Evolutionary conservation across 2,888 invertebrate species (phyloP).

Genomic region (Mycalesis mineus): DNA sequence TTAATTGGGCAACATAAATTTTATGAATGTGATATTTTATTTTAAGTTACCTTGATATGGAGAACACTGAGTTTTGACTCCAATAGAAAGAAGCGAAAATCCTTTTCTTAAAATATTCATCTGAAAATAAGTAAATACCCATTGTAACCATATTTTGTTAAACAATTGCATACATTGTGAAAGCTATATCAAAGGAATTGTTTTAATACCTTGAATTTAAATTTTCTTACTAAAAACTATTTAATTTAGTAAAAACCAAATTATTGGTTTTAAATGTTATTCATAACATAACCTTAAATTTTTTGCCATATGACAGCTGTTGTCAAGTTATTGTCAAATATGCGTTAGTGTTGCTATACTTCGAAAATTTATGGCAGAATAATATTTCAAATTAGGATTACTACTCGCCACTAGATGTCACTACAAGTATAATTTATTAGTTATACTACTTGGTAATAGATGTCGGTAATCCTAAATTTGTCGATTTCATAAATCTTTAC

Average conservation of each 20-base stretch:
- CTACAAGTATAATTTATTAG: not conserved
- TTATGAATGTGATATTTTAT: too few species aligned
- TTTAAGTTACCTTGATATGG: constrained; percentile 53
- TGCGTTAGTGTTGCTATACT: not conserved
- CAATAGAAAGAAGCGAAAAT: constrained; percentile 53
- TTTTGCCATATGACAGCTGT: not conserved
- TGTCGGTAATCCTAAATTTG: not conserved
- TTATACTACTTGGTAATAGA: constrained; percentile 11
- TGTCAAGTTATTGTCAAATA: not conserved
- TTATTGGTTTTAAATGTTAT: not conserved
- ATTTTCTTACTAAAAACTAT: not conserved
- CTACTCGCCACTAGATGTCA: not conserved
- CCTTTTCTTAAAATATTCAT: constrained; percentile 67
- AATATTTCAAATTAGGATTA: too few species aligned
- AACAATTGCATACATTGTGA: not conserved
- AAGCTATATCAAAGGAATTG: too few species aligned
- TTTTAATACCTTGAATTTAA: too few species aligned
- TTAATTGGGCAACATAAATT: too few species aligned
- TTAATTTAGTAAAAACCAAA: constrained; percentile 2
- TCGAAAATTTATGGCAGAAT: not conserved
- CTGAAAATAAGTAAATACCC: constrained; percentile 43
- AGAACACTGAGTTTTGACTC: constrained; percentile 52
- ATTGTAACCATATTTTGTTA: not conserved
- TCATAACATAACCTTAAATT: constrained; percentile 29
- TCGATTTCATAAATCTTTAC: too few species aligned